These are phyloP conservation scores for Rhingia rostrata DNA, from an alignment of 2,888 invertebrate species.

Conservation along the genomic window DNA sequence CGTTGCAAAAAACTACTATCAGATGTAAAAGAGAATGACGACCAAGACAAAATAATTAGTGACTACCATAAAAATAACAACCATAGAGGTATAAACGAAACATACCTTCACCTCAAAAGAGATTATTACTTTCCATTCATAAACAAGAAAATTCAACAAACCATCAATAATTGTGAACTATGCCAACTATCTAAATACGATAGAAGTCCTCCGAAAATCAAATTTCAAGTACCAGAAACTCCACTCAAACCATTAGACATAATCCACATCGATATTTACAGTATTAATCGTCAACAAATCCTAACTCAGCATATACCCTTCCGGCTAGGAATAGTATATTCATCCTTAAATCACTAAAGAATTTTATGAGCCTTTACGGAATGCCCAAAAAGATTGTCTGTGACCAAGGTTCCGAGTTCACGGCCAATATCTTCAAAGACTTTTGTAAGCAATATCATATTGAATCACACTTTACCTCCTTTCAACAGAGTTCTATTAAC, in stretches of 20 bases:
- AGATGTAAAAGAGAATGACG: slow-evolving; percentile 19
- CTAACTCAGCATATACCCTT: slow-evolving; percentile 29
- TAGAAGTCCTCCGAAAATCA: slow-evolving; percentile 15
- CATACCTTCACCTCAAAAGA: slow-evolving; percentile 27
- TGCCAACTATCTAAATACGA: slow-evolving; percentile 21
- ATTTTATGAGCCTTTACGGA: slow-evolving; percentile 49
- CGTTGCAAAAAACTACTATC: no score
- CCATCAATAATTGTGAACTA: slow-evolving; percentile 31
- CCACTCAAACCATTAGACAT: slow-evolving; percentile 30
- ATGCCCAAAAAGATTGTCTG: no score
- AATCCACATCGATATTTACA: slow-evolving; percentile 32
- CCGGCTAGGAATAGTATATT: slow-evolving; percentile 30
- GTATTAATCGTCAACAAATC: slow-evolving; percentile 21
- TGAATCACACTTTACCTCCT: no score
- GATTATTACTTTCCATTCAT: slow-evolving; percentile 33
- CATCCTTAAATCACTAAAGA: slow-evolving; percentile 32
- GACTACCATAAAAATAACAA: slow-evolving; percentile 25
- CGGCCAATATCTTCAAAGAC: no score
- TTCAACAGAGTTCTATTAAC: no score
- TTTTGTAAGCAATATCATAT: no score
- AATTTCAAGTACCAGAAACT: slow-evolving; percentile 18
- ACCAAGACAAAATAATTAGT: slow-evolving; percentile 41
- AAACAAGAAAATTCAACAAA: slow-evolving; percentile 25
- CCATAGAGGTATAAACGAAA: slow-evolving; percentile 46
- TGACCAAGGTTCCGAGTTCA: no score